A percentile compares a stretch with the other conserved stretches of the same genome.
These are phyloP conservation scores for Etheostoma cragini DNA, from an alignment of 2,113 vertebrate genomes.

Conservation along the genomic window DNA sequence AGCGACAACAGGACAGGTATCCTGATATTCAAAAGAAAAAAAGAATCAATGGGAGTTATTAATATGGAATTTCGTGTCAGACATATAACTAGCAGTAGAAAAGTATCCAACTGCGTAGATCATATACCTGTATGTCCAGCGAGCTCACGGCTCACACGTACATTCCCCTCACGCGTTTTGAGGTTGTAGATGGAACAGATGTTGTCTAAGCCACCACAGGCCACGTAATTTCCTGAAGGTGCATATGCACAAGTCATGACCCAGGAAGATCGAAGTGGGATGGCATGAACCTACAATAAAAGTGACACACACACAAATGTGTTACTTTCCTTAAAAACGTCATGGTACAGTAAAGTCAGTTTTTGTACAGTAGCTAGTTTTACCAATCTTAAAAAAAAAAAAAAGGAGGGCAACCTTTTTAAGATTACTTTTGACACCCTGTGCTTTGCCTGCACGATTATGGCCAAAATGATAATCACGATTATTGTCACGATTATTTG, in stretches of 20 bases:
- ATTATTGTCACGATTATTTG: too few species aligned
- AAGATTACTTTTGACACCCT: background rate
- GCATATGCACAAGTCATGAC: constrained; percentile 99
- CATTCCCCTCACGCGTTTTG: constrained; percentile 99
- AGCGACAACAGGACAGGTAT: constrained; percentile 98
- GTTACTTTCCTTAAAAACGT: background rate
- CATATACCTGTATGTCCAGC: constrained; percentile 96
- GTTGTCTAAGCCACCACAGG: constrained; percentile 98
- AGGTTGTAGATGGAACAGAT: constrained; percentile 99
- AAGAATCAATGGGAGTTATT: constrained; percentile 23
- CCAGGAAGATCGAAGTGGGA: constrained; percentile 99
- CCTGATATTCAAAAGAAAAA: constrained; percentile 79
- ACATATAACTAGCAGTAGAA: background rate
- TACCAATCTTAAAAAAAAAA: too few species aligned
- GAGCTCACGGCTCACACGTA: constrained; percentile 97
- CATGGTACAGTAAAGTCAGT: background rate
- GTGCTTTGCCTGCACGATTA: too few species aligned
- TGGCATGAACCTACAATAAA: constrained; percentile 93
- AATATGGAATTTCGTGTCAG: background rate
- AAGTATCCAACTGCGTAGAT: too few species aligned
- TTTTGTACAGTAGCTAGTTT: background rate
- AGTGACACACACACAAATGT: background rate
- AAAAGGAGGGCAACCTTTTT: background rate
- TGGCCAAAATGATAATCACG: too few species aligned
- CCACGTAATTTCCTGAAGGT: constrained; percentile 98